Base-by-base conservation (phyloP, 2,888 invertebrate genomes). In the Drosophila austrosaltans region DNA sequence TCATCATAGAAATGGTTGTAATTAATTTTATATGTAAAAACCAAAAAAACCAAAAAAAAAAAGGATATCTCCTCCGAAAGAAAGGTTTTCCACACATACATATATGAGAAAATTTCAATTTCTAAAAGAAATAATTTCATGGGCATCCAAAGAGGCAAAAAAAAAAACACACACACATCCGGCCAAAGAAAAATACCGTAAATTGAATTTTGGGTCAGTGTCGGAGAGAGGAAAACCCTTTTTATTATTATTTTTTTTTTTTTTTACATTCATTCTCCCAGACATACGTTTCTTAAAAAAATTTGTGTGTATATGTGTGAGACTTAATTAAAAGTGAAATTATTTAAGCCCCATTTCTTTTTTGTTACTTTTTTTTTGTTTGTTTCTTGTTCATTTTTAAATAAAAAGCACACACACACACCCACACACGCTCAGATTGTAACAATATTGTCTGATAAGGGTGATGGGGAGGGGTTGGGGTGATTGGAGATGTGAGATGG, bases 281-380 rank as follows among this genome's bases (percentile, higher is more conserved):
- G 36, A 44, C 56, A 39, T 16, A n/a, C 54, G 20, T 59, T 59
- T 72, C 73, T 72, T 74, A 53, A 42, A 74, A 60, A 28, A 57
- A 16, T 16, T 16, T 16, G 16, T 42, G 39, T 39, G 61, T 53
- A 48, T 36, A 2, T 73, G 62, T 48, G 58, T 59, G 67, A 67
- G 81, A 71, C 82, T 87, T 82, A 87, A 82, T 82, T 82, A 82
- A 87, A 87, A 87, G 73, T 70, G 58, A 79, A 87, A 82, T 82
- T 82, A 73, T 82, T 85, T 67, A 79, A 82, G 69, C 62, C 44
- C 39, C 20, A 16, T 42, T 28, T 61, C 40, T 42, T 53, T 58
- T 39, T 64, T 66, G 53, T 66, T 32, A 8, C n/a, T n/a, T 36
- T 60, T 57, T 63, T 60, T 63, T 16, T 16, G 16, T 16, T 16